These are phyloP conservation scores for Vanessa cardui DNA, from an alignment of 2,888 invertebrate genomes.

Conservation along the genomic window DNA sequence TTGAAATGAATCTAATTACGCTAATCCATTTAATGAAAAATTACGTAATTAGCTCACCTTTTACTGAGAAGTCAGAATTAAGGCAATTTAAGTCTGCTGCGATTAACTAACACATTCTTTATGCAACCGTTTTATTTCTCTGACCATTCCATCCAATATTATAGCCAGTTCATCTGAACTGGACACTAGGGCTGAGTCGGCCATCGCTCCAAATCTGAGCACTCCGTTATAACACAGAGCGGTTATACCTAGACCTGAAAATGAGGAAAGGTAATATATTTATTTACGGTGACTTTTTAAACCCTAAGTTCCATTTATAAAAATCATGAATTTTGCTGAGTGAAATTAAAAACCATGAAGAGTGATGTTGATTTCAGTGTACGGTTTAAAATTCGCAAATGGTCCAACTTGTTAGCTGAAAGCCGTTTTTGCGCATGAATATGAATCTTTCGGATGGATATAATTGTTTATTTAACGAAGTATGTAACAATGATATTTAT, in stretches of 20 bases:
- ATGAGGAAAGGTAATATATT: neutral
- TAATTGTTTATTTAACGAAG: neutral
- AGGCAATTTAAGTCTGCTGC: neutral
- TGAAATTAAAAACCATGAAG: too few relatives aligned
- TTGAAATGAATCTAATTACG: neutral
- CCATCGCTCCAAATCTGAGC: constrained; percentile 71
- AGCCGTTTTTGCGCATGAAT: too few relatives aligned
- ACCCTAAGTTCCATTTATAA: too few relatives aligned
- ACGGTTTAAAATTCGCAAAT: too few relatives aligned
- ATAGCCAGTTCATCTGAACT: constrained; percentile 57
- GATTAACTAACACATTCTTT: constrained; percentile 45
- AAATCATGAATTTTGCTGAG: too few relatives aligned
- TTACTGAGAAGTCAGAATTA: constrained; percentile 56
- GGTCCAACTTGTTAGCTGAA: too few relatives aligned
- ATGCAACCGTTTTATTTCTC: constrained; percentile 60
- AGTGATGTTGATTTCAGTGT: too few relatives aligned
- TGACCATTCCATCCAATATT: constrained; percentile 67
- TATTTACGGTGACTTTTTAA: neutral
- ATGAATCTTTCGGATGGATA: neutral
- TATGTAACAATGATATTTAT: neutral
- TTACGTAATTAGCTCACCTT: constrained; percentile 47
- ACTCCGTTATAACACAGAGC: constrained; percentile 75
- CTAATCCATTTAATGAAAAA: neutral
- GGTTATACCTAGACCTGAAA: constrained; percentile 73
- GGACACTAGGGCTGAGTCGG: constrained; percentile 68